Conservation (phyloP, 2,113 vertebrate species). For the Gnathonemus echidnorhynchus region DNA sequence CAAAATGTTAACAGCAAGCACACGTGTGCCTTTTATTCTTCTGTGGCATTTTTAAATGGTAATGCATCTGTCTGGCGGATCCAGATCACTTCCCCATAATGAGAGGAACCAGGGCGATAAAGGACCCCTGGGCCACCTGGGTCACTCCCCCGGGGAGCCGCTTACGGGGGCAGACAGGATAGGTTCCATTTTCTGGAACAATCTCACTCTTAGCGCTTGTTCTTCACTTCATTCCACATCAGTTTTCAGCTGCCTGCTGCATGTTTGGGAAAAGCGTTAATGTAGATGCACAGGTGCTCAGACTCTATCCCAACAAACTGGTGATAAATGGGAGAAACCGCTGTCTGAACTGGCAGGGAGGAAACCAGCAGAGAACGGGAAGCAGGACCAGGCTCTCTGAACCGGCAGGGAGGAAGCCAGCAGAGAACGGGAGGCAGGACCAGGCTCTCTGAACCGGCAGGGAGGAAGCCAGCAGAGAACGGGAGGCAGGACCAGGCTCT, state of each 20-base stretch:
- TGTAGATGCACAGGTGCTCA: neutral
- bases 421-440: no score
- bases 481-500: no score
- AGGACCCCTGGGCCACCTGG: neutral
- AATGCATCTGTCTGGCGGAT: neutral
- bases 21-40: neutral
- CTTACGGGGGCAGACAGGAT: neutral
- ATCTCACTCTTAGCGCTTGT: neutral
- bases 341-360: neutral
- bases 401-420: no score
- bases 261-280: neutral
- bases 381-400: no score
- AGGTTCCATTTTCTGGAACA: neutral
- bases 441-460: no score
- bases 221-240: neutral
- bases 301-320: neutral
- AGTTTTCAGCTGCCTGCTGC: neutral
- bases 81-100: neutral
- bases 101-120: neutral
- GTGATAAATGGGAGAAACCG: neutral
- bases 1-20: neutral
- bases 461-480: no score
- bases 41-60: neutral
- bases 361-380: no score
- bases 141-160: neutral